Conservation (phyloP, 1,140 invertebrate genomes). For the Hypsibius dujardini region DNA sequence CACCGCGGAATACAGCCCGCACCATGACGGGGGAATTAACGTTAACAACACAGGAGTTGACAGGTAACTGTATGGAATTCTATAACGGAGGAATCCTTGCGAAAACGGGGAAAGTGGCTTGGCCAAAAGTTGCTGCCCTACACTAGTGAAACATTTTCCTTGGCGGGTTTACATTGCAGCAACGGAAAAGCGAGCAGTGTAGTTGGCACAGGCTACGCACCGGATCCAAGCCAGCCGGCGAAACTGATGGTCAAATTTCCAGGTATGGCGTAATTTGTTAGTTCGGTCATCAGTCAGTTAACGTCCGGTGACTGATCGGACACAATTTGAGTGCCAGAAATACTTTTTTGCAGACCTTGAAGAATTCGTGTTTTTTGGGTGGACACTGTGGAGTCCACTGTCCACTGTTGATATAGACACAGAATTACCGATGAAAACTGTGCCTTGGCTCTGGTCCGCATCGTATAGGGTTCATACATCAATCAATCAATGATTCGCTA, state of each 20-base stretch:
- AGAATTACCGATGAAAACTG: too few species aligned
- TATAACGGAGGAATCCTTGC: too few species aligned
- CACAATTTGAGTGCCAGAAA: too few species aligned
- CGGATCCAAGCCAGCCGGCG: not conserved
- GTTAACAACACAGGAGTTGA: conserved; percentile 1
- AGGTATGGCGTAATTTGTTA: not conserved
- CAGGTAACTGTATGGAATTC: too few species aligned
- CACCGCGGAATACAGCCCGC: conserved; percentile 21
- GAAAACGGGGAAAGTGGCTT: not conserved
- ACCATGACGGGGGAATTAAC: not conserved
- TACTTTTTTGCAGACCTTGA: too few species aligned
- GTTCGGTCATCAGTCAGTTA: not conserved
- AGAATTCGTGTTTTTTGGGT: too few species aligned
- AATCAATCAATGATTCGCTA: too few species aligned
- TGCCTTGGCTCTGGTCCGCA: too few species aligned
- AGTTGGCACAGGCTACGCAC: not conserved
- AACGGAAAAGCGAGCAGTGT: not conserved
- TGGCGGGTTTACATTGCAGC: not conserved
- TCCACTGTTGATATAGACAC: too few species aligned
- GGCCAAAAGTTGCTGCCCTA: not conserved
- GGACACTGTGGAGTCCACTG: too few species aligned
- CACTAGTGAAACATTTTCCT: not conserved
- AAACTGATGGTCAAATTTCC: conserved; percentile 1
- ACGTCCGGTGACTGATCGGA: not conserved
- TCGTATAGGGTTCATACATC: too few species aligned